Base-by-base conservation (phyloP, 2,113 vertebrate genomes). In the Xiphorhynchus elegans region DNA sequence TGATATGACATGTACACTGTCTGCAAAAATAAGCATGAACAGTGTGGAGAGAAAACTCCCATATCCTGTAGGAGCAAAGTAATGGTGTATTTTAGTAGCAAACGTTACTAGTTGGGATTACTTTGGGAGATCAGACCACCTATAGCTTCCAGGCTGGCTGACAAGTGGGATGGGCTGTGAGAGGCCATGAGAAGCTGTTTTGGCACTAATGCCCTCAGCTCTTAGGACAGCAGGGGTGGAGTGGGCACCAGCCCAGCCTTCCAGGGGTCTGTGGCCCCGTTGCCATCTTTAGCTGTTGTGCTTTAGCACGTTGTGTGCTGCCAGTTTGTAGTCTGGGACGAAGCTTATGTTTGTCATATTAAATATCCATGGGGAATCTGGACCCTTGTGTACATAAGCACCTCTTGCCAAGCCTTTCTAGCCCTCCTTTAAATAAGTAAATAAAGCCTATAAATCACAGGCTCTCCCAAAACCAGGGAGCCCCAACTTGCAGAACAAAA, bases 341-440 rank as follows among this genome's bases (percentile, higher is more conserved):
- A 19, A 63, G 68, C 55, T 73, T 63, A 20, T 52, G 55, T 87
- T 79, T 93, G 72, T 90, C 55, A 15, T 81, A 24, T 56, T 80
- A 59, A 94, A 81, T 77, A 67, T 47, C 50, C 39, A 16, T 18
- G 50, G 75, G 59, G 31, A 83, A 83, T 50, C 13, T 37, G 63
- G 62, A 90, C n/a, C 70, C 74, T 83, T 58, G 18, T 8, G 35
- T 60, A 75, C 23, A 1, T 37, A 68, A 53, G 31, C 3, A 1
- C 25, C 35, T 89, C 74, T 39, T 93, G 78, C 73, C 78, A 88
- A 59, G 77, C 58, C 50, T 93, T 39, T 74, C n/a, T 73, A n/a
- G 35, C 60, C 74, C 59, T 91, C 47, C 40, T 84, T 11, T 70
- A 63, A 78, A 62, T 39, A 84, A 42, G 55, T 55, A 79, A 95